Evolutionary conservation across 2,113 vertebrate genomes (phyloP).

Genomic region (Theropithecus gelada): DNA sequence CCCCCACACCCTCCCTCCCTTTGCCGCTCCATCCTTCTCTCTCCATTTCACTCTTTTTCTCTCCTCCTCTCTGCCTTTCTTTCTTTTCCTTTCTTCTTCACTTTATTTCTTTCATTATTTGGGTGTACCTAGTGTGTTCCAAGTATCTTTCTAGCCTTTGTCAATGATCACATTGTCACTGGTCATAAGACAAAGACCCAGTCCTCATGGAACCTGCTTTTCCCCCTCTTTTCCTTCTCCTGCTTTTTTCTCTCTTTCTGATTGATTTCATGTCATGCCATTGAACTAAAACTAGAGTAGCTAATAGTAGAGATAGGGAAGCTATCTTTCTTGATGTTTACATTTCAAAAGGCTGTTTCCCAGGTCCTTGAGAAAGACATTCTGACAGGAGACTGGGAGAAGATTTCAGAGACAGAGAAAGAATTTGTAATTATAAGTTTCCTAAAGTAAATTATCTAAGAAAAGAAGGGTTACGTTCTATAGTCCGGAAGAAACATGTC

Average conservation of each 20-base stretch:
- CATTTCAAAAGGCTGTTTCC: neutral
- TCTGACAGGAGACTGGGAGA: neutral
- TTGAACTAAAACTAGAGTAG: neutral
- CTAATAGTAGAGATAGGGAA: neutral
- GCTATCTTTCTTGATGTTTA: neutral
- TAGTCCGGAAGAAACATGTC: neutral
- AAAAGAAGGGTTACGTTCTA: neutral
- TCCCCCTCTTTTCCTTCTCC: too few species aligned
- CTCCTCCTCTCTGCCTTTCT: neutral
- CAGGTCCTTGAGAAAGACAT: neutral
- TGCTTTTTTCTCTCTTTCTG: neutral
- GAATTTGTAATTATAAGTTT: neutral
- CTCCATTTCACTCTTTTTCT: neutral
- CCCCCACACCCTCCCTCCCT: neutral
- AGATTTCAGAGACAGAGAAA: neutral
- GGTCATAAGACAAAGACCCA: neutral
- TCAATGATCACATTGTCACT: neutral
- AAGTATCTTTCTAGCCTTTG: neutral
- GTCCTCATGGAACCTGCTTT: neutral
- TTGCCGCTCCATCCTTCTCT: rapidly evolving
- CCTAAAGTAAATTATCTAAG: neutral
- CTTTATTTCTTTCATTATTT: neutral
- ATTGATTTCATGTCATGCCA: neutral
- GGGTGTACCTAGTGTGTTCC: neutral
- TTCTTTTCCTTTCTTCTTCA: neutral